Conservation (phyloP, 2,888 invertebrate genomes). For the Cactoblastis cactorum region DNA sequence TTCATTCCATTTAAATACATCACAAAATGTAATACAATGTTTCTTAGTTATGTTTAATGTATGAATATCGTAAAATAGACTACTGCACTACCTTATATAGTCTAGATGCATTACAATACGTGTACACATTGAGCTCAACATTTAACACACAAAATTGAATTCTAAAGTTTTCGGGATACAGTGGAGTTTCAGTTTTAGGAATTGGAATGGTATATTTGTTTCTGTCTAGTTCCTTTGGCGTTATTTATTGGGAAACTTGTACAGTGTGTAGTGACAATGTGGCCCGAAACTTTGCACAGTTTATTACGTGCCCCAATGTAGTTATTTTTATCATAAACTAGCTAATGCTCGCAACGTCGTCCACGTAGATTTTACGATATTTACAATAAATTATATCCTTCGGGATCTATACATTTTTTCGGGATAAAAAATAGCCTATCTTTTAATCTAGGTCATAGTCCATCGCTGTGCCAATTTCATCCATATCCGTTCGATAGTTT, state of each 20-base stretch:
- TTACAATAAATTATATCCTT: no score
- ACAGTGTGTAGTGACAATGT: neutral
- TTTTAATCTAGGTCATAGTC: no score
- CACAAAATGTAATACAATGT: constrained; percentile 1
- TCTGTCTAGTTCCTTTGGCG: constrained; percentile 3
- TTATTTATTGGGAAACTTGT: constrained; percentile 11
- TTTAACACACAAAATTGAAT: neutral
- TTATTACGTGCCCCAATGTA: neutral
- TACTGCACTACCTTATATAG: neutral
- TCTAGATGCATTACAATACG: constrained; percentile 5
- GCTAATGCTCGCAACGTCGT: no score
- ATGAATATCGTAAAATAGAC: constrained; percentile 2
- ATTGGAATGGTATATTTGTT: neutral
- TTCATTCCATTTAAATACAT: no score
- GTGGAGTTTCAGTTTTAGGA: neutral
- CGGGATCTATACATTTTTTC: no score
- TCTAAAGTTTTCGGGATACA: neutral
- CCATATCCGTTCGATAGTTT: no score
- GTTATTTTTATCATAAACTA: neutral
- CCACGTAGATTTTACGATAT: no score
- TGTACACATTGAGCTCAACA: neutral
- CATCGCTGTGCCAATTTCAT: no score
- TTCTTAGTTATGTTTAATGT: constrained; percentile 2
- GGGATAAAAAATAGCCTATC: no score
- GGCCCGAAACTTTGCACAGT: neutral